Conservation (phyloP, 92 coral and sea anemone species). For the Palythoa grandiflora region DNA sequence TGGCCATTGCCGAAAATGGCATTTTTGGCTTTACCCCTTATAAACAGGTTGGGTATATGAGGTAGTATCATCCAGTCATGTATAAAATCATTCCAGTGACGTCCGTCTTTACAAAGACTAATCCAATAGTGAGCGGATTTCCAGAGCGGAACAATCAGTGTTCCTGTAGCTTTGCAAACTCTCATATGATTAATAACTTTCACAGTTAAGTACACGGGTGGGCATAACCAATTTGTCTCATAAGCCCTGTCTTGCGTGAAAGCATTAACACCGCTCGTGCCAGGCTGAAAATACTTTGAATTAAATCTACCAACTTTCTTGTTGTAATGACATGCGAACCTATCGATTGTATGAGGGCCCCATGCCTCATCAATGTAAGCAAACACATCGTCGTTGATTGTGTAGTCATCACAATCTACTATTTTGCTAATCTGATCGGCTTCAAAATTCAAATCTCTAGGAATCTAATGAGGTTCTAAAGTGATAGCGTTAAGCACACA, state of each 20-base stretch:
- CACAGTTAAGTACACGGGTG: conserved; percentile 7
- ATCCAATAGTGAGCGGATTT: conserved; percentile 61
- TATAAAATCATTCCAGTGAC: conserved; percentile 52
- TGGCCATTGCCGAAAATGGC: conserved; percentile 21
- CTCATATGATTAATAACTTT: conserved; percentile 51
- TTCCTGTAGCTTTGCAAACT: conserved; percentile 57
- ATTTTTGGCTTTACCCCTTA: conserved; percentile 64
- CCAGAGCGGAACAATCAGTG: conserved; percentile 62
- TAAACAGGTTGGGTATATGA: conserved; percentile 23
- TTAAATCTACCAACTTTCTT: conserved; percentile 32
- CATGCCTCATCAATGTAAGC: conserved; percentile 32
- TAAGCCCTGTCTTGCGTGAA: conserved; percentile 59
- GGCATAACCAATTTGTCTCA: conserved; percentile 56
- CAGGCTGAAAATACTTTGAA: conserved; percentile 62
- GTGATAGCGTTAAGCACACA: conserved; percentile 9
- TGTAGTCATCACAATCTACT: conserved; percentile 33
- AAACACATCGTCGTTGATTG: conserved; percentile 25
- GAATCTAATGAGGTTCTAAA: conserved; percentile 39
- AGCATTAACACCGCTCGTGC: conserved; percentile 54
- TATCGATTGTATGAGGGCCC: conserved; percentile 57
- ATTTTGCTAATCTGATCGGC: conserved; percentile 48
- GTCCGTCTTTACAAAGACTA: conserved; percentile 45
- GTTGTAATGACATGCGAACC: conserved; percentile 47
- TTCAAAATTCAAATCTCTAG: conserved; percentile 7
- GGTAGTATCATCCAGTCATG: conserved; percentile 60